Evolutionary conservation across 2,113 vertebrate species (phyloP).

Genomic region (Eretmochelys imbricata): DNA sequence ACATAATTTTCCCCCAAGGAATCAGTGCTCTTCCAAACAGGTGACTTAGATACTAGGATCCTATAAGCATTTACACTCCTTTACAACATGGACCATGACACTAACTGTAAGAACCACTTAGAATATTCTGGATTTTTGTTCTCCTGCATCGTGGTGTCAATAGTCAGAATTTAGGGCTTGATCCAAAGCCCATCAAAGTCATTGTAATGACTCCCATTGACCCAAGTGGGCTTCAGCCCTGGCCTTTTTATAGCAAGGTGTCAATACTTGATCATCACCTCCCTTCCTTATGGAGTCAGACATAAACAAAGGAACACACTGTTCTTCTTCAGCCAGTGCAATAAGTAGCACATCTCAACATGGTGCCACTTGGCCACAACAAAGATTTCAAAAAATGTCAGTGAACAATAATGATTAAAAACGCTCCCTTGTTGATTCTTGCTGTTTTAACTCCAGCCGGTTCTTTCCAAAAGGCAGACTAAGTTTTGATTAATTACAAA

Average conservation of each 20-base stretch:
- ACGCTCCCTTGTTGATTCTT: neutral
- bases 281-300: neutral
- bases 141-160: neutral
- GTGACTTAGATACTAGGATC: no score
- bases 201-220: neutral
- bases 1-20: no score
- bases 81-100: neutral
- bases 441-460: neutral
- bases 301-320: neutral
- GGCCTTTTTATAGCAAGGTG: neutral
- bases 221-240: neutral
- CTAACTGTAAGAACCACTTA: neutral
- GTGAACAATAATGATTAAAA: neutral
- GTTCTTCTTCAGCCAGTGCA: neutral
- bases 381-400: neutral
- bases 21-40: no score
- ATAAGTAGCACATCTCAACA: neutral
- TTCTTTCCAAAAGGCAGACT: neutral
- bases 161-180: neutral
- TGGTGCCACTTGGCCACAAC: neutral
- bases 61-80: neutral
- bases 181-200: neutral
- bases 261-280: neutral
- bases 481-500: neutral
- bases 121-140: neutral